Base-by-base conservation (phyloP, 2,888 invertebrate genomes). In the Diaprepes abbreviatus region DNA sequence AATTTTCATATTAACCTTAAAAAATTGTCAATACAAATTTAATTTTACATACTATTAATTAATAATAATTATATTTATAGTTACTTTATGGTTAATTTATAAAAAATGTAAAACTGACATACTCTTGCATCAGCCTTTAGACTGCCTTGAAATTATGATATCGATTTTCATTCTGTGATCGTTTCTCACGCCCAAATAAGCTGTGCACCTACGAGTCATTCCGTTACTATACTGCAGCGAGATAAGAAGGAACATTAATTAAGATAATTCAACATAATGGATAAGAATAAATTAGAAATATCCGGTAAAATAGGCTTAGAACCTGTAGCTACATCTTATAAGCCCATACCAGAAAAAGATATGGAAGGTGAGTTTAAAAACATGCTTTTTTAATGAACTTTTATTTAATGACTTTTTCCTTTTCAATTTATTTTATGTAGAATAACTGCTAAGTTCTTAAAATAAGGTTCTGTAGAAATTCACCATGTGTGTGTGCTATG, bases 281-380 rank as follows among this genome's bases (percentile, higher is more conserved):
- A 86, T 77, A 85, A 86, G 72, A 86, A 86, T 75, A 88, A 87
- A 66, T 84, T 83, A 70, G 81, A 82, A 45, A 77, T 83, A 70
- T 76, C 81, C 76, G 78, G 73, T 31, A 79, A 79, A 68, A 76
- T 76, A 58, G 75, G 62, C 62, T 77, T 77, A 65, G 76, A 79
- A 38, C 76, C 80, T 63, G 76, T 78, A 14, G 70, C 75, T 36
- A 80, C 83, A 38, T 79, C 87, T 35, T 89, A 89, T 80, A 89
- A 88, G 80, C 85, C 86, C 45, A 86, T 89, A 75, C 86, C 88
- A 70, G 89, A 89, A 77, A 80, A 85, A 74, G 88, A 88, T 81
- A 83, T 86, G 84, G 88, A 88, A 86, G 82, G 80, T 81, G 81
- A 75, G 71, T 35, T 45, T 14, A 31, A 45, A 10, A 21, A 19